Conservation (phyloP, 2,888 invertebrate genomes). For the Bembecia ichneumoniformis region DNA sequence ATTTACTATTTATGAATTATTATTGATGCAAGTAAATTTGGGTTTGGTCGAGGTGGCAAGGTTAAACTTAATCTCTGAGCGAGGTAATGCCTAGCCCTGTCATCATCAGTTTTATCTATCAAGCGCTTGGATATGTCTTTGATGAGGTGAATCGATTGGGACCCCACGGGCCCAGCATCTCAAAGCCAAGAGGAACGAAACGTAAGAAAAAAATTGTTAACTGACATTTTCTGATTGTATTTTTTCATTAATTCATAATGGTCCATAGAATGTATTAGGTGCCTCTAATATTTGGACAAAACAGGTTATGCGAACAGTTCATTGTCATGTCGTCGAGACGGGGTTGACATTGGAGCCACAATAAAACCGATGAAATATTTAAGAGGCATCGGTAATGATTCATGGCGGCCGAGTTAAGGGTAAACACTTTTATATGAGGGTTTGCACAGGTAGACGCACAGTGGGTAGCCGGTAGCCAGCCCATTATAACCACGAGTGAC, state of each 20-base stretch:
- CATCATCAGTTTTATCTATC: no score
- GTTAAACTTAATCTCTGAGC: no score
- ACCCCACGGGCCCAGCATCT: no score
- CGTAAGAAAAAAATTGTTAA: background rate
- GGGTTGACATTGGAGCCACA: slow-evolving; percentile 70
- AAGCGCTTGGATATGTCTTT: background rate
- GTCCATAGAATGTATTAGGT: background rate
- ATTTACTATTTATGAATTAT: no score
- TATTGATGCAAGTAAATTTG: no score
- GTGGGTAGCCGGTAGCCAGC: slow-evolving; percentile 16
- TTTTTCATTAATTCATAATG: background rate
- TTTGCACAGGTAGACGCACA: slow-evolving; percentile 55
- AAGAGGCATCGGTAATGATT: slow-evolving; percentile 54
- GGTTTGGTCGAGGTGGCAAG: no score
- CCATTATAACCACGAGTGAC: no score
- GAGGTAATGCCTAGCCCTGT: no score
- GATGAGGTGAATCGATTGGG: no score
- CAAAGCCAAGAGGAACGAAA: background rate
- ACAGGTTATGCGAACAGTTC: slow-evolving; percentile 43
- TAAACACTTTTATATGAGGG: slow-evolving; percentile 34
- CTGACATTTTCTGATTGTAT: background rate
- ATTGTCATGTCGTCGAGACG: slow-evolving; percentile 61
- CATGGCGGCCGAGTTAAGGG: slow-evolving; percentile 44
- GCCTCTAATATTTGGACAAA: slow-evolving; percentile 21
- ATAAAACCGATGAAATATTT: slow-evolving; percentile 72